Evolutionary conservation across 2,113 vertebrate genomes (phyloP).

Genomic region (Rallus limicola): DNA sequence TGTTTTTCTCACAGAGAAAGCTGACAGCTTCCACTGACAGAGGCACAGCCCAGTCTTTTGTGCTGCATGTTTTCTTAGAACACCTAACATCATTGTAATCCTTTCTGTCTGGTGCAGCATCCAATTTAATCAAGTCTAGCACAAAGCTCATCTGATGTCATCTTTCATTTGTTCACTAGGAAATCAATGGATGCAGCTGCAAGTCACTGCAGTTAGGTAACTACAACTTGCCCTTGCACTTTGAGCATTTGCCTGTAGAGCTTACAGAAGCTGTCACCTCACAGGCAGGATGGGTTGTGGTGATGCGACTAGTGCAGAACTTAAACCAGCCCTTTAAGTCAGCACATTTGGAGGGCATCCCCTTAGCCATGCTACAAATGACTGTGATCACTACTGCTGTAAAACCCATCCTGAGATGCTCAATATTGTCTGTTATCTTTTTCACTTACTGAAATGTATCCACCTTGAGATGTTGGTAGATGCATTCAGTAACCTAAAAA

Average conservation of each 20-base stretch:
- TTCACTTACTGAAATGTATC: neutral
- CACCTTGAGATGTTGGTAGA: neutral
- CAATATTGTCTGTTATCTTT: neutral
- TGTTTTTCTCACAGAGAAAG: neutral
- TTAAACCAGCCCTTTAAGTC: neutral
- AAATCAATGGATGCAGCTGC: constrained; percentile 37
- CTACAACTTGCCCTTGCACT: neutral
- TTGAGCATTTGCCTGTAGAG: neutral
- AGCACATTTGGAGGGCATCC: neutral
- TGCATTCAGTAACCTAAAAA: constrained; percentile 4
- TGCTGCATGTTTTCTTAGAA: neutral
- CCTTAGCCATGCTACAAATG: neutral
- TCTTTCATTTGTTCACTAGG: constrained; percentile 6
- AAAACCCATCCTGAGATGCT: neutral
- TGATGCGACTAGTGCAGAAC: neutral
- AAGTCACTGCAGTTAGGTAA: neutral
- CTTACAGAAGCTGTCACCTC: neutral
- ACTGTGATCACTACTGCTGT: neutral
- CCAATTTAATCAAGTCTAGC: constrained; percentile 16
- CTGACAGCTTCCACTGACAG: constrained; percentile 14
- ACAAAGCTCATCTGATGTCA: constrained; percentile 47
- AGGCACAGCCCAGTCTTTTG: neutral
- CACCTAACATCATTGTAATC: neutral
- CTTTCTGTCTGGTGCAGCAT: neutral
- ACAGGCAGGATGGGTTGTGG: neutral